Conservation (phyloP, 2,888 invertebrate species). For the Antitype chi region DNA sequence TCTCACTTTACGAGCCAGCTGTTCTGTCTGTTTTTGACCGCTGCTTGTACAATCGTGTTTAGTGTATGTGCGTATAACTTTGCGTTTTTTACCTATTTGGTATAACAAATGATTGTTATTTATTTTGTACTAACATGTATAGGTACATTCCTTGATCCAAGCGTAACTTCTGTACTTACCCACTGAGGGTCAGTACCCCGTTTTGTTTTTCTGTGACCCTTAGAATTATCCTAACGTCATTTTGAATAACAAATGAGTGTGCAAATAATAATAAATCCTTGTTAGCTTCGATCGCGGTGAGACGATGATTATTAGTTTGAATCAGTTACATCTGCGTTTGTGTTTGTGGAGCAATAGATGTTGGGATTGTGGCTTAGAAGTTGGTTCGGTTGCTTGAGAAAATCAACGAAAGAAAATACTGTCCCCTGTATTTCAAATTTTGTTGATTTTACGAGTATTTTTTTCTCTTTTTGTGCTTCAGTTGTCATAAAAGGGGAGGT, state of each 20-base stretch:
- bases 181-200: neutral
- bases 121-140: neutral
- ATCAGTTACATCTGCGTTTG: conserved; percentile 37
- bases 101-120: neutral
- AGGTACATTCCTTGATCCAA: neutral
- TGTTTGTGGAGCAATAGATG: conserved; percentile 19
- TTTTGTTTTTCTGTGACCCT: conserved; percentile 52
- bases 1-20: neutral
- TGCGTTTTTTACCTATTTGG: neutral
- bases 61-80: neutral
- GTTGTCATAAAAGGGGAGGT: neutral
- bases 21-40: neutral
- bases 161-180: conserved; percentile 19
- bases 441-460: neutral
- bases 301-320: conserved; percentile 34
- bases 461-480: neutral
- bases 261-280: conserved; percentile 60
- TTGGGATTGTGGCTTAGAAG: conserved; percentile 1
- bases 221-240: conserved; percentile 58
- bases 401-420: too few relatives aligned
- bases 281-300: conserved; percentile 29
- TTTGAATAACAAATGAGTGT: conserved; percentile 67
- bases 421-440: neutral
- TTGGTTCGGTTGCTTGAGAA: neutral
- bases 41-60: neutral